Evolutionary conservation across 2,888 invertebrate species (phyloP), one percentile per base, ranked within the genome.

Genomic region (Bhutanitis thaidina): DNA sequence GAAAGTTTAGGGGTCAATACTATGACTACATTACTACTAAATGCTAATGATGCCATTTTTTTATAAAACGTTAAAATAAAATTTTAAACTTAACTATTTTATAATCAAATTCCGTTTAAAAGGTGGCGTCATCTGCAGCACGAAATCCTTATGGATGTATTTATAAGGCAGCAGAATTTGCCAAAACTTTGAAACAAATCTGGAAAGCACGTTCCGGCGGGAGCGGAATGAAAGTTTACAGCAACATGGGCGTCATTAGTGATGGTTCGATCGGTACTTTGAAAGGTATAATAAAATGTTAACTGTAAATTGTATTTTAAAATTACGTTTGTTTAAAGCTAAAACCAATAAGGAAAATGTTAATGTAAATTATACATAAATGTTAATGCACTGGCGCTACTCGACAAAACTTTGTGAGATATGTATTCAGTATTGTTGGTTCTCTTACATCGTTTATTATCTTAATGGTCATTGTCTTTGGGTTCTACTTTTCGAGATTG

Each of bases 91-190:
- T 8, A 29, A 35, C 39, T 51, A 45, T 51, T 45, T 40, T 16
- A 34, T 45, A 25, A 48, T 52, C 30, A 30, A 43, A 40, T n/a
- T 13, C 40, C 35, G 49, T 39, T 27, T 60, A 41, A 52, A 57
- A 80, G 82, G 64, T 77, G 20, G 52, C 57, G 41, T 27, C 60
- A 52, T 54, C 54, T 32, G 64, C 77, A 32, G 53, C 60, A 27
- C 75, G 68, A 47, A 86, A 86, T 66, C 79, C 84, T 13, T 80
- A 83, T 50, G 85, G 87, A 29, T 63, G 63, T 55, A 77, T 87
- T 57, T 82, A 67, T 57, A 78, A 69, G 57, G 77, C 86, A 10
- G 60, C 71, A 16, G 67, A 69, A 56, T 64, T 86, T 32, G 61
- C 71, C 30, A 71, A 65, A 64, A 68, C 72, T 56, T 64, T 88